These are phyloP conservation scores for Drosophila trichaetosa DNA, from an alignment of 2,888 invertebrate species.

Conservation along the genomic window DNA sequence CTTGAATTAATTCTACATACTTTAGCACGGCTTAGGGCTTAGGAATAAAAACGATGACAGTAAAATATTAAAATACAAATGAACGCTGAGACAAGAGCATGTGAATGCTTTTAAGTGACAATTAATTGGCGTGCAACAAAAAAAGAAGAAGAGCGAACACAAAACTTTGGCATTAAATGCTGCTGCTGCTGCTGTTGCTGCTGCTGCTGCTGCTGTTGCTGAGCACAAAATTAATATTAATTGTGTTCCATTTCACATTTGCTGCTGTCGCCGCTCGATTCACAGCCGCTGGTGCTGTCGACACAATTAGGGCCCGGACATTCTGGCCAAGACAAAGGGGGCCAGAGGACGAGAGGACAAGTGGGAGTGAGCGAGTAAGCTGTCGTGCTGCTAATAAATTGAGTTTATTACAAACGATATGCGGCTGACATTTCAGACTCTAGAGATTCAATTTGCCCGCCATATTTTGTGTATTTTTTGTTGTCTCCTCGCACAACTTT, in stretches of 20 bases:
- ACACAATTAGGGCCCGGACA: constrained; percentile 44
- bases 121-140: constrained; percentile 50
- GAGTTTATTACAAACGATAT: constrained; percentile 72
- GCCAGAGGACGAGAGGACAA: constrained; percentile 9
- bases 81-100: constrained; percentile 50
- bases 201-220: constrained; percentile 25
- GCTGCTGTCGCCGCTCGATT: constrained; percentile 13
- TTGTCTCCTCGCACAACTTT: constrained; percentile 37
- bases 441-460: constrained; percentile 65
- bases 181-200: constrained; percentile 31
- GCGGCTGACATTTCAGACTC: constrained; percentile 60
- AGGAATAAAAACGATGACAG: constrained; percentile 33
- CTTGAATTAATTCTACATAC: neutral
- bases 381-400: constrained; percentile 67
- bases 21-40: neutral
- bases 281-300: constrained; percentile 20
- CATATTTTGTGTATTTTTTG: constrained; percentile 28
- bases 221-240: constrained; percentile 74
- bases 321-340: constrained; percentile 50
- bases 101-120: constrained; percentile 80
- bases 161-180: constrained; percentile 67
- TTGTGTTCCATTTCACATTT: constrained; percentile 69
- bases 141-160: neutral
- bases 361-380: constrained; percentile 19
- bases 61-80: constrained; percentile 30